These are phyloP conservation scores for Drosophila mulleri DNA, from an alignment of 2,888 invertebrate genomes.

Conservation along the genomic window DNA sequence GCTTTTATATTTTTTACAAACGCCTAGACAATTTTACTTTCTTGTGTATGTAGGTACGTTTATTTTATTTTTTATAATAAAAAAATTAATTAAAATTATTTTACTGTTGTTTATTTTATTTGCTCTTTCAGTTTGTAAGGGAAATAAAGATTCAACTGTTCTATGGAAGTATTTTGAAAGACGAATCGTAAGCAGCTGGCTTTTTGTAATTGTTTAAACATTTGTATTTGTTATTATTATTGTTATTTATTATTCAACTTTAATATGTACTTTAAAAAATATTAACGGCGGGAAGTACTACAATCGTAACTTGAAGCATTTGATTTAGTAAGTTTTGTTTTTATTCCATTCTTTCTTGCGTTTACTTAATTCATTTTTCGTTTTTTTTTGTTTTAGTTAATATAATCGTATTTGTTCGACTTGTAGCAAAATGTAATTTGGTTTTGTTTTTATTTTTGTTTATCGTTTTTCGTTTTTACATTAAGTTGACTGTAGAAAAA, in stretches of 20 bases:
- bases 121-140: constrained; percentile 14
- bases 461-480: constrained; percentile 12
- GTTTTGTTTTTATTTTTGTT: neutral
- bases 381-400: constrained; percentile 43
- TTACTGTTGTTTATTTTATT: neutral
- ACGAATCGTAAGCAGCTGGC: constrained; percentile 62
- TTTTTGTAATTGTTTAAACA: constrained; percentile 11
- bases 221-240: constrained; percentile 29
- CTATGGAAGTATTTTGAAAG: constrained; percentile 67
- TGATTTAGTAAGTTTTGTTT: constrained; percentile 30
- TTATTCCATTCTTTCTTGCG: neutral
- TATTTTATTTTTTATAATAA: constrained; percentile 21
- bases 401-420: constrained; percentile 62
- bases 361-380: constrained; percentile 21
- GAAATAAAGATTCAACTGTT: constrained; percentile 35
- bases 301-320: constrained; percentile 70
- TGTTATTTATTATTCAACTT: constrained; percentile 52
- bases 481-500: constrained; percentile 74
- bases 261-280: constrained; percentile 57
- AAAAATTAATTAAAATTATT: constrained; percentile 6
- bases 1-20: constrained; percentile 45
- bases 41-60: constrained; percentile 35
- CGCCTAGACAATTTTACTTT: constrained; percentile 43
- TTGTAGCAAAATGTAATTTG: constrained; percentile 64
- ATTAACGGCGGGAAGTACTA: constrained; percentile 82